These are phyloP conservation scores for Bombus impatiens DNA, from an alignment of 1,140 invertebrate species.

Conservation along the genomic window DNA sequence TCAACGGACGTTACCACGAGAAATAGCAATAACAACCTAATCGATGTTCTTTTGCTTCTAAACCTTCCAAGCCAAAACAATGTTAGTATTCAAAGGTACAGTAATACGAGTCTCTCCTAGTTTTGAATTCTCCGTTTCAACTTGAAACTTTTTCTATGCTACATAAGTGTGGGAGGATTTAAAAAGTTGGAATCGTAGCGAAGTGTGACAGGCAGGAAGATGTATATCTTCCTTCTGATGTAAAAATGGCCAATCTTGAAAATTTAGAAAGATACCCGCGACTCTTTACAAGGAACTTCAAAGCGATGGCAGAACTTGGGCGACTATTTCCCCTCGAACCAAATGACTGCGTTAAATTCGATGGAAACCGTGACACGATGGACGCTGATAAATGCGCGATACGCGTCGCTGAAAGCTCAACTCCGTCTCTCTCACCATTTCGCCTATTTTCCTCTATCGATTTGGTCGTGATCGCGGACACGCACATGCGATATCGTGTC, in stretches of 20 bases:
- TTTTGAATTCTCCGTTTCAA: too few relatives aligned
- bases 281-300: background rate
- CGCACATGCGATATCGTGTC: too few relatives aligned
- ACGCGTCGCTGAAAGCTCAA: background rate
- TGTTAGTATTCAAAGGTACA: too few relatives aligned
- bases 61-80: too few relatives aligned
- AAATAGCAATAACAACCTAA: too few relatives aligned
- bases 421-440: background rate
- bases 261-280: slow-evolving; percentile 15
- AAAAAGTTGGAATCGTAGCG: background rate
- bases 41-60: too few relatives aligned
- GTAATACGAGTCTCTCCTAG: too few relatives aligned
- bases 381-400: slow-evolving; percentile 8
- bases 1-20: too few relatives aligned
- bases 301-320: slow-evolving; percentile 16
- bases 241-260: slow-evolving; percentile 17
- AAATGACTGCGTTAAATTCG: slow-evolving; percentile 22
- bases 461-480: background rate
- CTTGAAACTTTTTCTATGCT: too few relatives aligned
- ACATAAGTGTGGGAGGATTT: too few relatives aligned
- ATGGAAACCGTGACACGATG: background rate
- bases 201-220: background rate
- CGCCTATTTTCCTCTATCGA: background rate
- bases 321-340: too few relatives aligned
- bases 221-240: background rate